Conservation (phyloP, 1,140 invertebrate genomes). For the Sycophaga agraensis region DNA sequence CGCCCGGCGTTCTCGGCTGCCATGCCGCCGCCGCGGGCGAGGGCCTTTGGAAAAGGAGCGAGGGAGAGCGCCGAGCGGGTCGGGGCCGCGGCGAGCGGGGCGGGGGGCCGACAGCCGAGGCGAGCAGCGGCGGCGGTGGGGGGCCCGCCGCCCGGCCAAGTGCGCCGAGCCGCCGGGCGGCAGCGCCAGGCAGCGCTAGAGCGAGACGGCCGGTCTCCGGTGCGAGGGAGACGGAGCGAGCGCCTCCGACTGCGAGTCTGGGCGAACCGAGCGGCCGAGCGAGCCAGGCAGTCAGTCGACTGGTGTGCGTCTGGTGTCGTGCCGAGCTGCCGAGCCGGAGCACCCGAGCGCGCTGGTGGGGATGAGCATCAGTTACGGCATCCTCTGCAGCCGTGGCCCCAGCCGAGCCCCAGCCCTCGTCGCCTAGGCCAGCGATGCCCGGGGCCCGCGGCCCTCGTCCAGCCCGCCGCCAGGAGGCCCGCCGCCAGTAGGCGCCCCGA, state of each 20-base stretch:
- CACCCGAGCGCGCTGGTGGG: constrained; percentile 30
- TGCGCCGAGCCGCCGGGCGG: not conserved
- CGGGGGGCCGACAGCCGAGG: not conserved
- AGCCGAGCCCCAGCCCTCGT: not conserved
- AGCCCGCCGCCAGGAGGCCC: not conserved
- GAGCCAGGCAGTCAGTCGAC: constrained; percentile 23
- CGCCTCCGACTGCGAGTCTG: constrained; percentile 27
- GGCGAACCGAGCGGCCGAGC: not conserved
- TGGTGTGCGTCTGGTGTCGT: constrained; percentile 25
- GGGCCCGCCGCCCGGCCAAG: not conserved
- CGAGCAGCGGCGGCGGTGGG: not conserved
- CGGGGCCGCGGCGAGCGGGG: not conserved
- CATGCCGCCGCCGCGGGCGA: too few species aligned
- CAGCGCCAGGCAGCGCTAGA: not conserved
- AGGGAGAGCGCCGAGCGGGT: not conserved
- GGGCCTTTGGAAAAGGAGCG: constrained; percentile 12
- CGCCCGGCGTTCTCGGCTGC: constrained; percentile 8
- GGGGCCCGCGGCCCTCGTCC: not conserved
- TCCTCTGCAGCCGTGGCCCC: constrained; percentile 35
- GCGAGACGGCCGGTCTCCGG: constrained; percentile 31
- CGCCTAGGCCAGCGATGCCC: not conserved
- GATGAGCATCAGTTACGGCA: constrained; percentile 56
- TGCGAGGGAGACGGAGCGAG: constrained; percentile 23
- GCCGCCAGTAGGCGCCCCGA: too few species aligned
- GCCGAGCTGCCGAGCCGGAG: constrained; percentile 42